Conservation (phyloP, 2,113 vertebrate genomes). For the Balaeniceps rex region DNA sequence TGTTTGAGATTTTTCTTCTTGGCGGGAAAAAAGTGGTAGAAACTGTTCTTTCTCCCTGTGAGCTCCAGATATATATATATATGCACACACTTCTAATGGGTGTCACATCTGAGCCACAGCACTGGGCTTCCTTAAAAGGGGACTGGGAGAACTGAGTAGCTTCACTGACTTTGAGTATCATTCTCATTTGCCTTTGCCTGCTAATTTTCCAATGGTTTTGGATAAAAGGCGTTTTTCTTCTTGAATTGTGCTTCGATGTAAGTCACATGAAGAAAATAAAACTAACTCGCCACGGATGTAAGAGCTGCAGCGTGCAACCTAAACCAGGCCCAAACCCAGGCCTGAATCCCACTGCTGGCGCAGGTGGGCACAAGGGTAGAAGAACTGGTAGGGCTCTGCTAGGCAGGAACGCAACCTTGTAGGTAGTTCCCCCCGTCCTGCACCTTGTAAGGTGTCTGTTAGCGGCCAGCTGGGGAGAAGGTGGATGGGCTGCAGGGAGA, state of each 20-base stretch:
- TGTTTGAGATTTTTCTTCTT: not conserved
- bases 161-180: not conserved
- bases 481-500: not conserved
- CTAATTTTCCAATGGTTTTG: not conserved
- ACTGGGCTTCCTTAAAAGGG: no score
- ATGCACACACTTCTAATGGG: not conserved
- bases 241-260: not conserved
- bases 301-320: not conserved
- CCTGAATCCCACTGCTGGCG: not conserved
- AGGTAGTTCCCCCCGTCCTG: no score
- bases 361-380: no score
- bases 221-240: not conserved
- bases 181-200: not conserved
- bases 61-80: not conserved
- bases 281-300: not conserved
- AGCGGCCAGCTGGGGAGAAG: not conserved
- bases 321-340: not conserved
- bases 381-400: not conserved
- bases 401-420: no score
- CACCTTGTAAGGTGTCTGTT: no score
- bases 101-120: not conserved
- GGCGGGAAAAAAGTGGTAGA: not conserved
- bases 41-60: not conserved
- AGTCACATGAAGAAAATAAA: not conserved
- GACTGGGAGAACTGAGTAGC: not conserved